Base-by-base conservation (phyloP, 2,888 invertebrate genomes). In the Tinea semifulvella region DNA sequence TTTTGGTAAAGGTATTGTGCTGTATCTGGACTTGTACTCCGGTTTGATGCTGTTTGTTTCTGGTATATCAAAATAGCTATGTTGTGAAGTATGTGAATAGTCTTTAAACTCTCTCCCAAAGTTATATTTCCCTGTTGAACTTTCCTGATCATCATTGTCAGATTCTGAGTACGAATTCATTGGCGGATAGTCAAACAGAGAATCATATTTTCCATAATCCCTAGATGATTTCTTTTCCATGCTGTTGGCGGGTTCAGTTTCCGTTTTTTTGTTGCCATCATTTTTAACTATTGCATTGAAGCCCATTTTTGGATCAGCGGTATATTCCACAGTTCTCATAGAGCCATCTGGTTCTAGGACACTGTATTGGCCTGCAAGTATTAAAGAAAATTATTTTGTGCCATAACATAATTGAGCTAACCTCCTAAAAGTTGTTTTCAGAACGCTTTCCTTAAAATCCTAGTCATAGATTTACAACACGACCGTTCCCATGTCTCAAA, bases 331-430 rank as follows among this genome's bases (percentile, higher is more conserved):
- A 27, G 82, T 77, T 53, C 86, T 73, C 47, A 84, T 71, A 39
- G 84, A 80, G 40, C 89, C 88, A 56, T 88, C 88, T 26, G 88
- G 84, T 61, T 88, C 88, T 42, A 89, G 60, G 14, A 89, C 72
- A 53, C 88, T 88, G 60, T 89, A 89, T 59, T 84, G 84, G 56
- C 86, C 82, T 82, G 61, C 8, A 65, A 64, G 39, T 22, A n/a
- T n/a, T n/a, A n/a, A n/a, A n/a, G n/a, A n/a, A n/a, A n/a, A n/a
- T n/a, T n/a, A n/a, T n/a, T n/a, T n/a, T n/a, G n/a, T n/a, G n/a
- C n/a, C n/a, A n/a, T n/a, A n/a, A n/a, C n/a, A n/a, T n/a, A n/a
- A n/a, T n/a, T n/a, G n/a, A n/a, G n/a, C n/a, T n/a, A n/a, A n/a
- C n/a, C n/a, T n/a, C n/a, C n/a, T n/a, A n/a, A n/a, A n/a, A n/a